A percentile compares a stretch with the other conserved stretches of the same genome.
phyloP scores from a whole-genome alignment of 2,888 invertebrate species.

The Ecdyonurus torrentis region DNA sequence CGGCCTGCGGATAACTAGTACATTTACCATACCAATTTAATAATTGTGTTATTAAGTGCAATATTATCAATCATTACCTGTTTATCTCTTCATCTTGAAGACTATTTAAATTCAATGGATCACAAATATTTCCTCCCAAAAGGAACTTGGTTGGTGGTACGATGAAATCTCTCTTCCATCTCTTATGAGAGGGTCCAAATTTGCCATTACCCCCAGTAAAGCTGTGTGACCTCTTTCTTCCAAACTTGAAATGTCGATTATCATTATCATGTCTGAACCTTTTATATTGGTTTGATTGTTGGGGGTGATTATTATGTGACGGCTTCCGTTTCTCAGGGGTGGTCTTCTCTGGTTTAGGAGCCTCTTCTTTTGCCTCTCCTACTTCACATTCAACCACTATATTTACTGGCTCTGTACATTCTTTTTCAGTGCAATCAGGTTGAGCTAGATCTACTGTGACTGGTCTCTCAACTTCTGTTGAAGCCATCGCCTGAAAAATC shows the following conservation, averaged over 20 bases:
- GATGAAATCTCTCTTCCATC: conserved; percentile 47
- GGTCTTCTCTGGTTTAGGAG: background rate
- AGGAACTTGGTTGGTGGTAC: conserved; percentile 87
- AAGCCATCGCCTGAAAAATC: conserved; percentile 25
- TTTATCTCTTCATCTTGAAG: conserved; percentile 37
- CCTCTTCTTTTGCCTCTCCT: conserved; percentile 1
- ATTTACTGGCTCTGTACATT: too few relatives aligned
- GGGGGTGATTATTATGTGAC: conserved; percentile 2
- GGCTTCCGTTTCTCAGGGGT: conserved; percentile 7
- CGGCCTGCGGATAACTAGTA: too few relatives aligned
- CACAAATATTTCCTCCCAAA: conserved; percentile 86
- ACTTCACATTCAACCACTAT: background rate
- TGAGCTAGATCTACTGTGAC: conserved; percentile 20
- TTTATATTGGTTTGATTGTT: conserved; percentile 15
- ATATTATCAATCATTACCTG: conserved; percentile 14
- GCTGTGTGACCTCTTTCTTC: conserved; percentile 48
- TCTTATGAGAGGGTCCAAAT: conserved; percentile 55
- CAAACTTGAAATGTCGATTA: conserved; percentile 22
- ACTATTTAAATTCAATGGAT: conserved; percentile 86
- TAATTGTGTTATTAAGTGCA: too few relatives aligned
- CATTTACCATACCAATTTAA: too few relatives aligned
- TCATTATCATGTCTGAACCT: conserved; percentile 26
- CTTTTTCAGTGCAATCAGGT: conserved; percentile 1
- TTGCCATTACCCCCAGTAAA: conserved; percentile 47
- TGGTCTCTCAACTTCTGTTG: conserved; percentile 28